Evolutionary conservation across 2,113 vertebrate species (phyloP).

Genomic region (Vidua macroura): DNA sequence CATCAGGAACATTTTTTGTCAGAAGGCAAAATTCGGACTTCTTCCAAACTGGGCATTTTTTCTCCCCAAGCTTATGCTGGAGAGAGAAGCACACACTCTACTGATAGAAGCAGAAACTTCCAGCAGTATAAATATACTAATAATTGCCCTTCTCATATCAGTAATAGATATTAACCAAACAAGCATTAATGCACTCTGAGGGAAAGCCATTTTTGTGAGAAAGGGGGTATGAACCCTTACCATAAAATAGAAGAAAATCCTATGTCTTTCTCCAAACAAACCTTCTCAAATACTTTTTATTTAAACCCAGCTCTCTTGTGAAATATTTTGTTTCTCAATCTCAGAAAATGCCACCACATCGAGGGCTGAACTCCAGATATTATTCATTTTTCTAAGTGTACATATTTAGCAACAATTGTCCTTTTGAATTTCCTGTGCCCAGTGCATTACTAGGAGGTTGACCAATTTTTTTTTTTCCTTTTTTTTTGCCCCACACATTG

Average conservation of each 20-base stretch:
- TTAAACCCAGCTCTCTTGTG: not conserved
- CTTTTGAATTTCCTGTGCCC: constrained; percentile 47
- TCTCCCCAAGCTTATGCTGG: not conserved
- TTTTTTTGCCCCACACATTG: not conserved
- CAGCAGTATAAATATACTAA: not conserved
- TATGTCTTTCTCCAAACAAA: not conserved
- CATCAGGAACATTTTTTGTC: not conserved
- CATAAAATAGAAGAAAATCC: not conserved
- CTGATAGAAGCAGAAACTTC: not conserved
- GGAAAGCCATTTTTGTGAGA: not conserved
- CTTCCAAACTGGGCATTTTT: not conserved
- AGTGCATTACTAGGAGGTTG: constrained; percentile 33
- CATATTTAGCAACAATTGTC: constrained; percentile 60
- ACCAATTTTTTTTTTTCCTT: not conserved
- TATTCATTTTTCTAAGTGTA: not conserved
- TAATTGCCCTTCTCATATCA: not conserved
- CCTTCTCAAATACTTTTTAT: not conserved
- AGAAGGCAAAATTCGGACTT: not conserved
- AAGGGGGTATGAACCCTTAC: rapidly evolving
- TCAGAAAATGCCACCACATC: not conserved
- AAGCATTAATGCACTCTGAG: not conserved
- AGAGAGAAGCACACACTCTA: not conserved
- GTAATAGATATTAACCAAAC: not conserved
- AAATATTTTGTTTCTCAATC: not conserved
- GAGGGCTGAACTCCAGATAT: not conserved